These are phyloP conservation scores for Polydrusus tereticollis DNA, from an alignment of 2,888 invertebrate genomes.

Conservation along the genomic window DNA sequence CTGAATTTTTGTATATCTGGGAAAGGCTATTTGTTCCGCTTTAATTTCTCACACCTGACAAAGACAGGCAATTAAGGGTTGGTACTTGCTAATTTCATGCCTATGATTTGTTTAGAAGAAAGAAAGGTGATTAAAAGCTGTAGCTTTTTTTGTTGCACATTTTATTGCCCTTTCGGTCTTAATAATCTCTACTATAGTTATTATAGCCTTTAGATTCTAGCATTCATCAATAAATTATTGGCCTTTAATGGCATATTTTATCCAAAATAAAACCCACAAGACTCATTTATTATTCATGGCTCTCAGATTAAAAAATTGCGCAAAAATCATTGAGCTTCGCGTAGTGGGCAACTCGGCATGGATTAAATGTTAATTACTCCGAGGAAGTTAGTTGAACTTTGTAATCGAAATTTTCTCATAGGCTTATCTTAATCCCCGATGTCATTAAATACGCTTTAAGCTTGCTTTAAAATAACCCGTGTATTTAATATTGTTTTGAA, in stretches of 20 bases:
- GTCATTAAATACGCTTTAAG: slow-evolving; percentile 38
- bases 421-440: slow-evolving; percentile 40
- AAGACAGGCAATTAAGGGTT: no score
- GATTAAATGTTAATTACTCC: slow-evolving; percentile 35
- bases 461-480: slow-evolving; percentile 13
- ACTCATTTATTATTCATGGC: neutral
- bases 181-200: no score
- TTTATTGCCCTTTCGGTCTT: no score
- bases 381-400: slow-evolving; percentile 35
- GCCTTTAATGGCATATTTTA: neutral
- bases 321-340: slow-evolving; percentile 3
- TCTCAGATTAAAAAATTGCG: neutral
- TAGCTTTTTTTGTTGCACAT: no score
- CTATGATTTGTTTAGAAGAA: no score
- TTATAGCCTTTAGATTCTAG: no score
- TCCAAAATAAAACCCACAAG: neutral
- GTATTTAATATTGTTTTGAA: slow-evolving; percentile 14
- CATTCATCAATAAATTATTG: neutral
- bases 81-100: no score
- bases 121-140: no score
- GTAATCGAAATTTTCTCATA: slow-evolving; percentile 39
- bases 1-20: no score
- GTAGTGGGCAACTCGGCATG: slow-evolving; percentile 19
- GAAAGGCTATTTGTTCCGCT: no score
- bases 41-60: no score